Conservation (phyloP, 2,113 vertebrate species). For the Lamprotornis superbus region DNA sequence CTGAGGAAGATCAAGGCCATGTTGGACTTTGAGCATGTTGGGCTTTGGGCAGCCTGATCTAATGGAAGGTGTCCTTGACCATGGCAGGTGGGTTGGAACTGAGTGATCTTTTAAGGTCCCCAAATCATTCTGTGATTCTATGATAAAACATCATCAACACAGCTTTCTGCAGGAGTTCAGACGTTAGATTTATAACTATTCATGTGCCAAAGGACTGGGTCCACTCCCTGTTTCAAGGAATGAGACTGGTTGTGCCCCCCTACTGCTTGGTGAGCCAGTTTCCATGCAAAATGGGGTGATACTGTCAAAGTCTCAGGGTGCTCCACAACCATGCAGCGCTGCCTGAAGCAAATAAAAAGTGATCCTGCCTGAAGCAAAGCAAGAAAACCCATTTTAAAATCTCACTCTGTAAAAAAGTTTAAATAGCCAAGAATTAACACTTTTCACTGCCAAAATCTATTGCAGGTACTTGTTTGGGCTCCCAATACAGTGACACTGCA, state of each 20-base stretch:
- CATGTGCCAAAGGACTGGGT: rapidly evolving
- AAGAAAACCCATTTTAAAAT: not conserved
- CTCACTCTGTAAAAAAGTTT: not conserved
- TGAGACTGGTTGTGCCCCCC: not conserved
- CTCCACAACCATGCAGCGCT: not conserved
- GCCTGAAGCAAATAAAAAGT: not conserved
- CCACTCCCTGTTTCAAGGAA: not conserved
- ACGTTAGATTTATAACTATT: not conserved
- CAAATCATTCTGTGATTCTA: not conserved
- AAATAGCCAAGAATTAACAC: not conserved
- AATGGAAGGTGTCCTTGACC: not conserved
- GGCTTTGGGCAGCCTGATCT: not conserved
- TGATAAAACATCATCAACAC: not conserved
- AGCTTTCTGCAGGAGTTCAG: not conserved
- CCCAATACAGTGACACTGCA: not conserved
- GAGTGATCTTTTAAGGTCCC: not conserved
- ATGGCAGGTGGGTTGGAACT: not conserved
- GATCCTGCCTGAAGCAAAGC: not conserved
- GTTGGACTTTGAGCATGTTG: too few species aligned
- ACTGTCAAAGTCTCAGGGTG: not conserved
- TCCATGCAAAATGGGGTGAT: not conserved
- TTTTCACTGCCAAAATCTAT: not conserved
- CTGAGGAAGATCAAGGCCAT: not conserved
- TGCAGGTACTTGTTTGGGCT: not conserved
- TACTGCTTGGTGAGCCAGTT: not conserved